phyloP scores from a whole-genome alignment of 1,140 invertebrate species.

The Papilio helenus region DNA sequence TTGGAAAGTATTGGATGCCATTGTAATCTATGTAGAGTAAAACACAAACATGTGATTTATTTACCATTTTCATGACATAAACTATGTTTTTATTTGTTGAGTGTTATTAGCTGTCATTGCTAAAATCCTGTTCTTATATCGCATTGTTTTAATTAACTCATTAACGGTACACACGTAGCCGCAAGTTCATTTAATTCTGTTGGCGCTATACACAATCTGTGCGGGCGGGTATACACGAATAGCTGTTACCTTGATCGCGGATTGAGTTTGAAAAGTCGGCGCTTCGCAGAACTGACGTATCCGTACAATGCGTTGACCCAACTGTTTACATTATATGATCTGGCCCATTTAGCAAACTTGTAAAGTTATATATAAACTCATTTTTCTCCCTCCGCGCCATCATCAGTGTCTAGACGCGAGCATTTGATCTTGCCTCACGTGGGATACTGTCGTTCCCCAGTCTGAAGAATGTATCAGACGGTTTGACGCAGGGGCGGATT shows the following conservation, averaged over 20 bases:
- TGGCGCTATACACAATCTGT: conserved; percentile 9
- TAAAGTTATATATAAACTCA: conserved; percentile 42
- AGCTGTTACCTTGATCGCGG: conserved; percentile 44
- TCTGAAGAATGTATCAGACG: conserved; percentile 10
- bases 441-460: not conserved
- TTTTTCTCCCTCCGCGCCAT: conserved; percentile 24
- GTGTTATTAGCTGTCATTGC: too few relatives aligned
- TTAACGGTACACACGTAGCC: not conserved
- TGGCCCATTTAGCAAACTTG: conserved; percentile 43
- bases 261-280: conserved; percentile 5
- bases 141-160: not conserved
- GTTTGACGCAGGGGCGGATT: conserved; percentile 2
- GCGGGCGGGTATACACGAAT: conserved; percentile 6
- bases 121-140: too few relatives aligned
- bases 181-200: not conserved
- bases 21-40: too few relatives aligned
- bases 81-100: too few relatives aligned
- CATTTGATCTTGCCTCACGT: conserved; percentile 16
- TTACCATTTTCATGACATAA: too few relatives aligned
- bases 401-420: conserved; percentile 38
- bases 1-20: too few relatives aligned
- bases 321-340: conserved; percentile 51
- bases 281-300: conserved; percentile 44
- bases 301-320: conserved; percentile 52
- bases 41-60: too few relatives aligned